Evolutionary conservation across 2,113 vertebrate species (phyloP).

Genomic region (Protobothrops mucrosquamatus): DNA sequence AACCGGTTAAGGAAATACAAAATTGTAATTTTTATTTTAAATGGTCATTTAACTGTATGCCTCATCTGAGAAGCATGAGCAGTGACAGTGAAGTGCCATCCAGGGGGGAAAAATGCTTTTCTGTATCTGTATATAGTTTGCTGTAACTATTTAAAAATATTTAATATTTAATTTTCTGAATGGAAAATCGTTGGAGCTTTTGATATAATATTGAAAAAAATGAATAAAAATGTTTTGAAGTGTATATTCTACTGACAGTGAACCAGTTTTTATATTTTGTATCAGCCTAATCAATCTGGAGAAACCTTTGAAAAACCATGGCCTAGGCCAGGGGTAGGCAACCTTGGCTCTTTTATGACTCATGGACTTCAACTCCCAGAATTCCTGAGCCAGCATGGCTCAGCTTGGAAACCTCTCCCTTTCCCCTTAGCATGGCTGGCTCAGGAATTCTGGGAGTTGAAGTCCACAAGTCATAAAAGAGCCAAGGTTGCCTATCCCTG

Average conservation of each 20-base stretch:
- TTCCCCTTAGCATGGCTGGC: too few species aligned
- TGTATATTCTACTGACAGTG: not conserved
- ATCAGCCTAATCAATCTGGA: not conserved
- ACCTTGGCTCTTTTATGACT: too few species aligned
- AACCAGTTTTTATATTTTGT: not conserved
- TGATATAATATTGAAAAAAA: constrained; percentile 5
- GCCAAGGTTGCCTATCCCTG: too few species aligned
- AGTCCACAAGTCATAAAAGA: too few species aligned
- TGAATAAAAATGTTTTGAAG: constrained; percentile 42
- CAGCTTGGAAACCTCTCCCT: too few species aligned
- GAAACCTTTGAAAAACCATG: not conserved
- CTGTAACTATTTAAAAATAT: constrained; percentile 9
- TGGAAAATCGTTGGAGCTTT: not conserved
- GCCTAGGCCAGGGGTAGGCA: too few species aligned
- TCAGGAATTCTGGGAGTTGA: too few species aligned
- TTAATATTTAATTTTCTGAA: constrained; percentile 24
- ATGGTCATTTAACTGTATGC: not conserved
- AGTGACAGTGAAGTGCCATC: not conserved
- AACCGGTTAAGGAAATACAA: not conserved
- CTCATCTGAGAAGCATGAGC: not conserved
- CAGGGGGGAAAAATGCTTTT: not conserved
- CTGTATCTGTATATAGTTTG: not conserved
- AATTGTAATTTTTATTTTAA: not conserved
- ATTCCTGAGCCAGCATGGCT: too few species aligned
- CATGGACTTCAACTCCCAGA: too few species aligned